Evolutionary conservation across 2,797 vertebrate species (phyloP).

Genomic region (Hyperoplus immaculatus): DNA sequence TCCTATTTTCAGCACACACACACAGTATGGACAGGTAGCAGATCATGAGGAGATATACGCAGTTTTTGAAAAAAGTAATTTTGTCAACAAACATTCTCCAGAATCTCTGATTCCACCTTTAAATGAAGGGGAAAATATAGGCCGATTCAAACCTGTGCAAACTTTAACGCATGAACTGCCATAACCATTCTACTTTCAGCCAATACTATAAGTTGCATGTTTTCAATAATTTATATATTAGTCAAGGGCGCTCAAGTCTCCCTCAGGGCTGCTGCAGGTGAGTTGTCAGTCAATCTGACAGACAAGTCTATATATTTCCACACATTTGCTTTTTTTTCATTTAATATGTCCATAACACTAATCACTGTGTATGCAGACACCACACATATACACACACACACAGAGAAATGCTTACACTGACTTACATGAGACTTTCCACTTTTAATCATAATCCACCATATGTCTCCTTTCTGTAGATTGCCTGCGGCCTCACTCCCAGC

Average conservation of each 20-base stretch:
- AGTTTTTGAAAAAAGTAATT: too few relatives aligned
- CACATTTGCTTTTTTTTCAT: background rate
- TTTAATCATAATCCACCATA: constrained; percentile 78
- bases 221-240: constrained; percentile 4
- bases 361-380: background rate
- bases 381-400: constrained; percentile 1
- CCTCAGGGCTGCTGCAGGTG: background rate
- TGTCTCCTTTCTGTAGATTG: constrained; percentile 62
- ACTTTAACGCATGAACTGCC: background rate
- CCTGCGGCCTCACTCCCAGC: constrained; percentile 57
- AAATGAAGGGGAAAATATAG: background rate
- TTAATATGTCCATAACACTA: constrained; percentile 16
- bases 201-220: background rate
- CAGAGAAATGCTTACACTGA: background rate
- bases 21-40: too few relatives aligned
- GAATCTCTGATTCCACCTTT: too few relatives aligned
- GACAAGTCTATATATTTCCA: constrained; percentile 1
- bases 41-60: too few relatives aligned
- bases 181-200: background rate
- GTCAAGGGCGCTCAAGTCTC: background rate
- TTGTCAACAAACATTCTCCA: too few relatives aligned
- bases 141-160: background rate
- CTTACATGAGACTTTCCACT: constrained; percentile 59
- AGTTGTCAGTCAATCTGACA: constrained; percentile 18
- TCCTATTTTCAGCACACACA: too few relatives aligned